Conservation (phyloP, 92 coral and sea anemone species). For the Umimayanthus kanabou region DNA sequence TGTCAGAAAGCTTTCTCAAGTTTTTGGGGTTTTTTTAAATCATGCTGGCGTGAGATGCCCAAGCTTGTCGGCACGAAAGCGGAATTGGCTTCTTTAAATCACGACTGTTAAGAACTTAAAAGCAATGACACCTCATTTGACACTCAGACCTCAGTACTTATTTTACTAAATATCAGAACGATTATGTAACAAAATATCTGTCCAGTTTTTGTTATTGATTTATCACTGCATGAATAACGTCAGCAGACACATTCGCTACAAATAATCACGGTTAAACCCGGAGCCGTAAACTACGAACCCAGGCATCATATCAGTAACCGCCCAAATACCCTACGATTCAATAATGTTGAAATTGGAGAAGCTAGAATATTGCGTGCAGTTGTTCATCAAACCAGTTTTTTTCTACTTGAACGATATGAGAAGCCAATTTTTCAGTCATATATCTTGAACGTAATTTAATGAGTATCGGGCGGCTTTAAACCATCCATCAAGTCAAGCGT, state of each 20-base stretch:
- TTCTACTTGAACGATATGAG: constrained; percentile 42
- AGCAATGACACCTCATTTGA: too few relatives aligned
- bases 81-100: too few relatives aligned
- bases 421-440: background rate
- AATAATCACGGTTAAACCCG: background rate
- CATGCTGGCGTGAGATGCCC: too few relatives aligned
- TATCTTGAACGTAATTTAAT: background rate
- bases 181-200: too few relatives aligned
- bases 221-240: too few relatives aligned
- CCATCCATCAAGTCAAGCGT: constrained; percentile 2
- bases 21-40: too few relatives aligned
- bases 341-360: constrained; percentile 9
- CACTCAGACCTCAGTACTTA: too few relatives aligned
- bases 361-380: constrained; percentile 39
- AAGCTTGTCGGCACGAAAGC: too few relatives aligned
- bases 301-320: background rate
- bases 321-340: constrained; percentile 1
- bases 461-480: background rate
- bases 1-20: too few relatives aligned
- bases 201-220: too few relatives aligned
- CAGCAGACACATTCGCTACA: background rate
- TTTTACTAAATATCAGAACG: too few relatives aligned
- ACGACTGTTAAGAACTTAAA: too few relatives aligned
- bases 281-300: background rate
- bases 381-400: background rate